phyloP scores from a whole-genome alignment of 2,797 vertebrate species.

The Betta splendens region DNA sequence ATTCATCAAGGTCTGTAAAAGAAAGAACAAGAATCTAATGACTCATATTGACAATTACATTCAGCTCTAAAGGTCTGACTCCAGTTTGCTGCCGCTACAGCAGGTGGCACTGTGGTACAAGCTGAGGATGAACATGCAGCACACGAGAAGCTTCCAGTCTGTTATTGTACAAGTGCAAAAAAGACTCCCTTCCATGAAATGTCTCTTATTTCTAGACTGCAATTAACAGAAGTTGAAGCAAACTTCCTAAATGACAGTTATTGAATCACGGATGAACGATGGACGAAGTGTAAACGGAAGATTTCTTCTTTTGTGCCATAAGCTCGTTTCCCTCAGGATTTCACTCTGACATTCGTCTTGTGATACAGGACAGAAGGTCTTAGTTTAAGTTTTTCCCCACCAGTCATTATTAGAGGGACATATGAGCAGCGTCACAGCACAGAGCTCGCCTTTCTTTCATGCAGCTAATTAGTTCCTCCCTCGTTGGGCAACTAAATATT shows the following conservation, averaged over 20 bases:
- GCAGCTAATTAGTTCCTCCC: constrained; percentile 56
- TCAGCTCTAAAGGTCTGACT: not conserved
- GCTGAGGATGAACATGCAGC: constrained; percentile 25
- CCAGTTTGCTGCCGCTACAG: constrained; percentile 31
- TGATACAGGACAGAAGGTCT: constrained; percentile 24
- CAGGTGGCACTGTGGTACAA: constrained; percentile 80
- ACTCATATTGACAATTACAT: not conserved
- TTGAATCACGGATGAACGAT: constrained; percentile 40
- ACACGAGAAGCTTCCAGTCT: constrained; percentile 1
- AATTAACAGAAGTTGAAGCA: constrained; percentile 54
- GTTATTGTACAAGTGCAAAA: constrained; percentile 22
- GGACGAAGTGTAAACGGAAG: constrained; percentile 17
- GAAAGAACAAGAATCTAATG: not conserved
- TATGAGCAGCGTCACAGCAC: constrained; percentile 26
- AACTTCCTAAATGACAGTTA: constrained; percentile 54
- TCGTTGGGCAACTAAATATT: constrained; percentile 56
- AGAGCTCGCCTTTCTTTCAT: constrained; percentile 43
- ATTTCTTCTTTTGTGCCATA: not conserved
- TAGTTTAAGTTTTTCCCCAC: constrained; percentile 43
- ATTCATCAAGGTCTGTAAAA: constrained; percentile 88
- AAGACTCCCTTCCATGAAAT: constrained; percentile 15
- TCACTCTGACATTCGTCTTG: constrained; percentile 21
- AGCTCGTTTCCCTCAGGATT: constrained; percentile 12
- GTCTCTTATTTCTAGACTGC: constrained; percentile 28
- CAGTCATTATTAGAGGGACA: constrained; percentile 32